Base-by-base conservation (phyloP, 1,140 invertebrate genomes). In the Scaptomyza graminum region DNA sequence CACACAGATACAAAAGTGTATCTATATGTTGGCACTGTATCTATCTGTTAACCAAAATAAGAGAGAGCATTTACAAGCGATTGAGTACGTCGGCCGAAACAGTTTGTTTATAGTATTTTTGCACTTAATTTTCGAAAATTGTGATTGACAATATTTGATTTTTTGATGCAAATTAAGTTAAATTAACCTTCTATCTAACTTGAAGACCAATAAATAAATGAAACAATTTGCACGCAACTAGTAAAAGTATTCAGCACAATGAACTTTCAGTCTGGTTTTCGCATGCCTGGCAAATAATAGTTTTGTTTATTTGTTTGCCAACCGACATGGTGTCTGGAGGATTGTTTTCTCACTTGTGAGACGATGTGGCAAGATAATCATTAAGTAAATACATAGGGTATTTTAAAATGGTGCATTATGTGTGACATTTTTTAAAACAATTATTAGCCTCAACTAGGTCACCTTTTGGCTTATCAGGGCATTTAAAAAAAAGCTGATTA, bases 401-500 rank as follows among this genome's bases (percentile, higher is more conserved):
- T 37, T 3, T 12, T 3, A 34, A 37, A 12, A n/a, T 11, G 12
- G n/a, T 41, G 57, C 16, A 13, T 15, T 11, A 16, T 8, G 18
- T 11, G 12, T 64, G 61, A 15, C 39, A 44, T 67, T 47, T 66
- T 81, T 72, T 18, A 46, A 46, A 54, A 69, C 46, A 68, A 57
- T 31, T 54, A 49, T 59, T 72, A 69, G 72, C 61, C 63, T 62
- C 81, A 81, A 87, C 47, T 81, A 66, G 70, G 81, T 87, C 82
- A 87, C 76, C 82, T 85, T 85, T 87, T 75, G 70, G 69, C 77
- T 85, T 85, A 85, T 85, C 81, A 85, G 76, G 75, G 62, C 37
- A 63, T 18, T 18, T 31, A 31, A 34, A 65, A 69, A 67, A 34
- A 50, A 65, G 60, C 63, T 67, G 69, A 72, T 72, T 72, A 34